A percentile compares a stretch with the other conserved stretches of the same genome.
Conservation (phyloP, 2,888 invertebrate species). For the Aphidoletes aphidimyza region DNA sequence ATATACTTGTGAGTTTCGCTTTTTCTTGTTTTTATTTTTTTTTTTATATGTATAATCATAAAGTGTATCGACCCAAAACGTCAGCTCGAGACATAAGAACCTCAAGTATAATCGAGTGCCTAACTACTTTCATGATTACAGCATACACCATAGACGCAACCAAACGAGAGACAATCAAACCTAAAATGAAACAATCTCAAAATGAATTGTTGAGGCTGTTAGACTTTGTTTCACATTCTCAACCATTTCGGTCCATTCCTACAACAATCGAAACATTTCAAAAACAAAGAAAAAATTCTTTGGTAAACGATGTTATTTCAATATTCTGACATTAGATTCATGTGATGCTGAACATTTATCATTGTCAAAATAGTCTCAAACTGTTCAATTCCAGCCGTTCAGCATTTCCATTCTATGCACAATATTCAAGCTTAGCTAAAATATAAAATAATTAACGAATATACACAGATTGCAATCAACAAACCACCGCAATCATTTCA, state of each 20-base stretch:
- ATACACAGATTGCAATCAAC: constrained; percentile 2
- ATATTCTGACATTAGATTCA: constrained; percentile 18
- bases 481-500: constrained; percentile 31
- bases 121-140: constrained; percentile 22
- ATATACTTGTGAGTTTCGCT: neutral
- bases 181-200: constrained; percentile 1
- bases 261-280: too few relatives aligned
- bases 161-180: neutral
- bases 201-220: too few relatives aligned
- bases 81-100: neutral
- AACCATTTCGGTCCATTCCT: too few relatives aligned
- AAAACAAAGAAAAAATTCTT: too few relatives aligned
- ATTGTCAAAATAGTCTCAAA: neutral
- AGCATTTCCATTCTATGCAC: neutral
- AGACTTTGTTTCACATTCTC: too few relatives aligned
- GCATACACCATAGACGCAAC: neutral
- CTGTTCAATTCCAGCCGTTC: neutral
- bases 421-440: neutral
- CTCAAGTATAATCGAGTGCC: constrained; percentile 8
- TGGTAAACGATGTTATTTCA: neutral
- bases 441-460: constrained; percentile 1
- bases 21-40: neutral
- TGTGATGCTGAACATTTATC: neutral
- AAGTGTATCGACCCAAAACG: constrained; percentile 3
- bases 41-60: neutral